Base-by-base conservation (phyloP, 2,797 vertebrate species). In the Sebastes hopkinsi region DNA sequence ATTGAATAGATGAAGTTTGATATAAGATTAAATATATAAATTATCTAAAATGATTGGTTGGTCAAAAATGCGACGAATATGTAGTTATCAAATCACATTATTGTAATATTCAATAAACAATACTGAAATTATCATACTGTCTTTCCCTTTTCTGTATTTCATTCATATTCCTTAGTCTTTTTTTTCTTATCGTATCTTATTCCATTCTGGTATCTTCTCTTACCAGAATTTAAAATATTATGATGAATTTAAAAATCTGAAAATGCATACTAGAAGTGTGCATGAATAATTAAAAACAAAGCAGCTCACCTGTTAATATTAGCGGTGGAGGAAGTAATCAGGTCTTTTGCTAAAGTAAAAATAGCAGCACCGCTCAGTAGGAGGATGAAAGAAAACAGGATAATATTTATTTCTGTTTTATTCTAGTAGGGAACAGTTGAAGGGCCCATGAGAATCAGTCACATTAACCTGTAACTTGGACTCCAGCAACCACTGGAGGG, bases 401-500 rank as follows among this genome's bases (percentile, higher is more conserved):
- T 42, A 18, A 52, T 27, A 36, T 64, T 55, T n/a, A 5, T 34
- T 27, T 8, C 0, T 32, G 22, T n/a, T 16, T 56, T 52, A 14
- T 46, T 34, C 59, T 27, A 14, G 54, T 5, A 16, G 14, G 11
- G 3, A 14, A 27, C 0, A 7, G 4, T 16, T 13, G 4, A 64
- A 46, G 5, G 14, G 25, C 23, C 6, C n/a, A 0, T 2, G 3
- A 30, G 3, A 22, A 14, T 16, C 8, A 9, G 23, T 52, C n/a
- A 20, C 18, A 34, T 22, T 18, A 14, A 56, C n/a, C 12, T 79
- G 25, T 4, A 13, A 8, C 56, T 71, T 42, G 11, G 2, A 52
- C 50, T 52, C n/a, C 3, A 22, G 4, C 30, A 2, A 3, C 91
- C 91, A 87, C 92, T 88, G 54, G 93, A 88, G 89, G 89, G 92